Evolutionary conservation across 2,113 vertebrate genomes (phyloP).

Genomic region (Melanerpes aurifrons): DNA sequence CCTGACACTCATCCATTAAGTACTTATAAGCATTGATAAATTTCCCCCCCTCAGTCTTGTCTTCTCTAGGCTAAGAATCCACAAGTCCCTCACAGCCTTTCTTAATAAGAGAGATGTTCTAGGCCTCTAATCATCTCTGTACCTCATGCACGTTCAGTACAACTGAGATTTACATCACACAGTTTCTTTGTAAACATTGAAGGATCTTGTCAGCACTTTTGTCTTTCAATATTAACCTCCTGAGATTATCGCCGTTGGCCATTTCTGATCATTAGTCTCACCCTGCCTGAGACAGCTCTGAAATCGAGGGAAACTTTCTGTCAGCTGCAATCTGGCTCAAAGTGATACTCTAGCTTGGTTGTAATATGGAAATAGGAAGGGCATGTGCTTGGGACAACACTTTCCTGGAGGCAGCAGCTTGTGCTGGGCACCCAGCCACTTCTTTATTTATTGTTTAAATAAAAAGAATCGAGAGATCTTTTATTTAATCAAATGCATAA

Average conservation of each 20-base stretch:
- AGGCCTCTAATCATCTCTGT: too few relatives aligned
- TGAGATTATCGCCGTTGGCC: background rate
- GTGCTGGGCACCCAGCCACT: background rate
- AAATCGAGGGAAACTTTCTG: background rate
- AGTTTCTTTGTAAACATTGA: background rate
- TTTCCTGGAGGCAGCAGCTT: background rate
- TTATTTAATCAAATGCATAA: background rate
- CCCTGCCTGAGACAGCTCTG: background rate
- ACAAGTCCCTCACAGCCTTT: too few relatives aligned
- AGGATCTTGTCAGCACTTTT: background rate
- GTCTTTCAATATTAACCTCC: background rate
- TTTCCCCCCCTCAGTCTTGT: too few relatives aligned
- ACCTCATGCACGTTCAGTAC: background rate
- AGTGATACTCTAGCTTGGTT: background rate
- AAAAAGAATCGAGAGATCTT: background rate
- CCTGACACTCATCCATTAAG: too few relatives aligned
- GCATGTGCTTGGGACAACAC: fast-evolving
- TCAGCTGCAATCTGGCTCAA: background rate
- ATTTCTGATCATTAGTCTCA: background rate
- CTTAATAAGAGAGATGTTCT: too few relatives aligned
- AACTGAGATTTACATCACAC: background rate
- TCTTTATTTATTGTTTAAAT: background rate
- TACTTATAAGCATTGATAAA: too few relatives aligned
- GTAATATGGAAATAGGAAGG: background rate
- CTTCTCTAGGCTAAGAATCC: too few relatives aligned